Percentiles rank a stretch among this genome's conserved stretches.
These are phyloP conservation scores for Erebia epiphron DNA, from an alignment of 2,888 invertebrate genomes.

Conservation along the genomic window DNA sequence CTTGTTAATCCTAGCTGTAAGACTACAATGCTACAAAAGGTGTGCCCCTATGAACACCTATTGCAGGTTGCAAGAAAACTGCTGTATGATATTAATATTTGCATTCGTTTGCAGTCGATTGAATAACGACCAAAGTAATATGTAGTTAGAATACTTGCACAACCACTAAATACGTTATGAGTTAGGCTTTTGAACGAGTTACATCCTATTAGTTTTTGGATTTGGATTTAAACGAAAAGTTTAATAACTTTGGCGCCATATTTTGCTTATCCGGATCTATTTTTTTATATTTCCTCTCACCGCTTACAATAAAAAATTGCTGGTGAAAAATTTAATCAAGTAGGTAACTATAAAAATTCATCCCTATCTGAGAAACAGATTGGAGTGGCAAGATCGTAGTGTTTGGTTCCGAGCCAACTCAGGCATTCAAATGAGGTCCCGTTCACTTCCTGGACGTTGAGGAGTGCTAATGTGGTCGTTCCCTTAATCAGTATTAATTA, in stretches of 20 bases:
- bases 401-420: conserved; percentile 30
- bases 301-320: background rate
- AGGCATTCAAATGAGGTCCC: conserved; percentile 33
- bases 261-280: background rate
- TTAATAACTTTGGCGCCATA: background rate
- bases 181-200: conserved; percentile 4
- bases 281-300: too few species aligned
- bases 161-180: too few species aligned
- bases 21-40: conserved; percentile 18
- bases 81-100: conserved; percentile 34
- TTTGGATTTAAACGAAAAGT: background rate
- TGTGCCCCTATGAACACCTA: conserved; percentile 20
- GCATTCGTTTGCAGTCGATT: conserved; percentile 28
- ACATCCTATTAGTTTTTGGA: background rate
- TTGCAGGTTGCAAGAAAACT: conserved; percentile 29
- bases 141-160: background rate
- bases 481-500: conserved; percentile 39
- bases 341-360: background rate
- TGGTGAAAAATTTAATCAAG: background rate
- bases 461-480: conserved; percentile 34
- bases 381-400: conserved; percentile 10
- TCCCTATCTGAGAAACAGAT: background rate
- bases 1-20: conserved; percentile 11
- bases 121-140: conserved; percentile 14
- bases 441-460: conserved; percentile 35